These are phyloP conservation scores for Menura novaehollandiae DNA, from an alignment of 2,113 vertebrate genomes.

Conservation along the genomic window DNA sequence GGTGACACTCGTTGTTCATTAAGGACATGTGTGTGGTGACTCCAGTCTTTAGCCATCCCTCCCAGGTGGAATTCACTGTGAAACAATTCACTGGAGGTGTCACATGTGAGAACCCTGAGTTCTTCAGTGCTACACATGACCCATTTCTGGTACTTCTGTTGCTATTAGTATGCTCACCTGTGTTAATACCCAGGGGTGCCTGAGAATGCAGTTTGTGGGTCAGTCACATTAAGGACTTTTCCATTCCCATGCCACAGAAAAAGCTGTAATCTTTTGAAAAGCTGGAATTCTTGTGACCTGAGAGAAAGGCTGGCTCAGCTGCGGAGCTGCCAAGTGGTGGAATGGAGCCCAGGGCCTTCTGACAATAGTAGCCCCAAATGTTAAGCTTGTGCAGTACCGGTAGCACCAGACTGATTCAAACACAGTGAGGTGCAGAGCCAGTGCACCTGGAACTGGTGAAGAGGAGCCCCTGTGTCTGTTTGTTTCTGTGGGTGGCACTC, in stretches of 20 bases:
- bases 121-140: neutral
- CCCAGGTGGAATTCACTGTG: neutral
- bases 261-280: neutral
- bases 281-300: neutral
- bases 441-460: neutral
- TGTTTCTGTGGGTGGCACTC: neutral
- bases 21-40: neutral
- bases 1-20: neutral
- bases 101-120: neutral
- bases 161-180: neutral
- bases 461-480: no score
- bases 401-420: neutral
- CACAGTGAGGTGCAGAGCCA: neutral
- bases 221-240: neutral
- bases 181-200: rapidly evolving
- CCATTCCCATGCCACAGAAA: neutral
- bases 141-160: neutral
- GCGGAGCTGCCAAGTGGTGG: neutral
- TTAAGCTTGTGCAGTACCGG: neutral
- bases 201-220: neutral
- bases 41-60: neutral
- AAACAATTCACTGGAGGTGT: neutral
- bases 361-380: neutral
- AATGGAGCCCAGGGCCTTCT: neutral
- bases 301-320: neutral